These are phyloP conservation scores for Phragmatobia fuliginosa DNA, from an alignment of 2,888 invertebrate genomes.

Conservation along the genomic window DNA sequence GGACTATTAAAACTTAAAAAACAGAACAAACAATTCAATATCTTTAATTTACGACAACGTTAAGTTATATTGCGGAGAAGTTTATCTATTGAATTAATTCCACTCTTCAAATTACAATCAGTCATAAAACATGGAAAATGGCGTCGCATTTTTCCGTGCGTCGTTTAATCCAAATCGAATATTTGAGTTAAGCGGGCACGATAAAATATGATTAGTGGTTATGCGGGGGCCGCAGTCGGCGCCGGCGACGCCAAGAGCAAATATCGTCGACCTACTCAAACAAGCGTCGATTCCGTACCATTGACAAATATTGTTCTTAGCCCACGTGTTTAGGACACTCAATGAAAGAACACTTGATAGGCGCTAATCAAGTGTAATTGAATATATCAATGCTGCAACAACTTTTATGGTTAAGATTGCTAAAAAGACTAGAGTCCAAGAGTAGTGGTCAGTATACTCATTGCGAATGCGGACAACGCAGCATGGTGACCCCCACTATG, in stretches of 20 bases:
- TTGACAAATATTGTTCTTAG: constrained; percentile 70
- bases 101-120: constrained; percentile 46
- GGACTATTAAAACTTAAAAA: constrained; percentile 4
- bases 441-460: no score
- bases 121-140: constrained; percentile 44
- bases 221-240: constrained; percentile 62
- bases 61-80: constrained; percentile 38
- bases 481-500: no score
- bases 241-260: constrained; percentile 70
- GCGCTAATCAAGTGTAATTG: constrained; percentile 5
- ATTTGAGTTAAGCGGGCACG: constrained; percentile 72
- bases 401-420: no score
- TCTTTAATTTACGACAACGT: constrained; percentile 33
- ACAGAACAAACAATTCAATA: constrained; percentile 9
- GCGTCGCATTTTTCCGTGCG: constrained; percentile 59
- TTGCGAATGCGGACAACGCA: no score
- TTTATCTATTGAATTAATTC: constrained; percentile 44
- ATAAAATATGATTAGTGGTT: constrained; percentile 84
- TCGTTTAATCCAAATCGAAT: constrained; percentile 77
- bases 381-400: not conserved
- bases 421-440: no score
- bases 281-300: constrained; percentile 55
- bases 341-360: constrained; percentile 32
- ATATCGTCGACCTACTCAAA: constrained; percentile 73
- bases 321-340: constrained; percentile 47